Evolutionary conservation across 2,888 invertebrate species (phyloP).

Genomic region (Scaptomyza polygonia): DNA sequence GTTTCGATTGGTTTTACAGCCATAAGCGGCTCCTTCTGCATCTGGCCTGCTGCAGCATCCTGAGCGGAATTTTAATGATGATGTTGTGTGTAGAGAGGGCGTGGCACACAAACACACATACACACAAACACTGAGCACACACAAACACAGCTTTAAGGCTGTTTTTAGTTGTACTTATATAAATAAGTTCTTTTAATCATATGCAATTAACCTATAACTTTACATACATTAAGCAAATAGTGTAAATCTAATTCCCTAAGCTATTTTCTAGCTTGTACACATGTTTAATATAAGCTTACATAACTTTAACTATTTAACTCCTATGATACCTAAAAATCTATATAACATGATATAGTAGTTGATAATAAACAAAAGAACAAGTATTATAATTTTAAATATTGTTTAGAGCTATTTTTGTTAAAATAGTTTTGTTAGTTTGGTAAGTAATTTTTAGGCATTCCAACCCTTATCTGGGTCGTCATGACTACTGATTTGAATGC

Average conservation of each 20-base stretch:
- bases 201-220: constrained; percentile 3
- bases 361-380: constrained; percentile 35
- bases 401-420: constrained; percentile 1
- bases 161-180: constrained; percentile 41
- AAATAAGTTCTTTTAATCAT: constrained; percentile 30
- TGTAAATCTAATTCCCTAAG: constrained; percentile 46
- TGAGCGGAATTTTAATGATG: constrained; percentile 44
- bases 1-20: constrained; percentile 76
- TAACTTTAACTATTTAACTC: constrained; percentile 30
- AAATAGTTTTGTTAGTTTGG: background rate
- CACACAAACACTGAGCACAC: constrained; percentile 22
- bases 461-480: constrained; percentile 16
- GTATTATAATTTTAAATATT: constrained; percentile 44
- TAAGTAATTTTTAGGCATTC: background rate
- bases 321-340: constrained; percentile 22
- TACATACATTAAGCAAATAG: constrained; percentile 5
- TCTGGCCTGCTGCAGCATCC: constrained; percentile 31
- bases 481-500: constrained; percentile 20
- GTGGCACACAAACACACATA: constrained; percentile 20
- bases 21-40: constrained; percentile 52
- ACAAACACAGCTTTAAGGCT: constrained; percentile 22
- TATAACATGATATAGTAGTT: constrained; percentile 53
- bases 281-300: constrained; percentile 7
- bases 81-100: constrained; percentile 36
- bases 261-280: constrained; percentile 37